phyloP scores from a whole-genome alignment of 2,113 vertebrate species.

The Mugil cephalus region DNA sequence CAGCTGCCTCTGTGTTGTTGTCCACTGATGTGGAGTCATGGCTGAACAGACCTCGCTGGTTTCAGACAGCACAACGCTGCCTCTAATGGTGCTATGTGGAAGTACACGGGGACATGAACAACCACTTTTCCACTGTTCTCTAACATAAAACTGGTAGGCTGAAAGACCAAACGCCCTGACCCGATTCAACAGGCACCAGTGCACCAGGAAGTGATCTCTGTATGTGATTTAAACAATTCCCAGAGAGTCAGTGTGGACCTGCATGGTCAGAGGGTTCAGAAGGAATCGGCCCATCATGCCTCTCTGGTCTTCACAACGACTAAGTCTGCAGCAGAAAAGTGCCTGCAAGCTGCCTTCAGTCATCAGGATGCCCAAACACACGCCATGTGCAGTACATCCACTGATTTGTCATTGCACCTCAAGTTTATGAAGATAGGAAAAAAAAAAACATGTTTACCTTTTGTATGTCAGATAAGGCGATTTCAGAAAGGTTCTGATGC shows the following conservation, averaged over 20 bases:
- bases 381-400: conserved; percentile 36
- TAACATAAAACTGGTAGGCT: background rate
- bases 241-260: conserved; percentile 4
- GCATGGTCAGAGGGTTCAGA: background rate
- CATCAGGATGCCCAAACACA: conserved; percentile 29
- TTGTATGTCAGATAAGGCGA: conserved; percentile 48
- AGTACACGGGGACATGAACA: conserved; percentile 23
- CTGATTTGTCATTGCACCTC: conserved; percentile 53
- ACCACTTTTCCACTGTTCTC: conserved; percentile 23
- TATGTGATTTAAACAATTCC: background rate
- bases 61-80: conserved; percentile 39
- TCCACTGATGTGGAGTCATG: background rate
- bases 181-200: background rate
- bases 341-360: conserved; percentile 48
- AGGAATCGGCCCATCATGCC: background rate
- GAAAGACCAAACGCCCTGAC: background rate
- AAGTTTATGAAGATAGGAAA: conserved; percentile 1
- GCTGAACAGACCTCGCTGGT: background rate
- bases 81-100: conserved; percentile 33
- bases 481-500: conserved; percentile 19
- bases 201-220: background rate
- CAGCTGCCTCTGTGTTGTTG: conserved; percentile 22
- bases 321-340: conserved; percentile 39
- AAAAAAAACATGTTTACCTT: background rate
- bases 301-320: background rate